Evolutionary conservation across 2,797 vertebrate species (phyloP).

Genomic region (Eupleurogrammus muticus): DNA sequence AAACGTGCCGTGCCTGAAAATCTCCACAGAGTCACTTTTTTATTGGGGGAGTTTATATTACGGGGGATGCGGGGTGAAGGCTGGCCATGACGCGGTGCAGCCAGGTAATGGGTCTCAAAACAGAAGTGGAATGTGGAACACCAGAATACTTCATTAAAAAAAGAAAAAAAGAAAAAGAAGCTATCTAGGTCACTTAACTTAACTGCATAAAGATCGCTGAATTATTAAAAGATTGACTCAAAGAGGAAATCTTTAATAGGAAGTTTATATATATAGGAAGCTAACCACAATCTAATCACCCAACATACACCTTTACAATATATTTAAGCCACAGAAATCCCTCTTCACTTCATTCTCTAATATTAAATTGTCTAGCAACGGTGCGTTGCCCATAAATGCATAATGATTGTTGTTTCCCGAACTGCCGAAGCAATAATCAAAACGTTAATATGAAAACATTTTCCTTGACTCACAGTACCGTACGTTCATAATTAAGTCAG

Average conservation of each 20-base stretch:
- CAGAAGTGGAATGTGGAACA: conserved; percentile 61
- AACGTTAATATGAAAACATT: conserved; percentile 33
- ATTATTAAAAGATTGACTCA: conserved; percentile 80
- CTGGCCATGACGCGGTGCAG: conserved; percentile 45
- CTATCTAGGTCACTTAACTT: conserved; percentile 81
- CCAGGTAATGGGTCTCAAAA: conserved; percentile 63
- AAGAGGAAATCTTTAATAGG: conserved; percentile 53
- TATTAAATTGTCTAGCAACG: conserved; percentile 16
- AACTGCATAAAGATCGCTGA: conserved; percentile 80
- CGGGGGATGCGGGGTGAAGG: conserved; percentile 30
- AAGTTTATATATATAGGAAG: conserved; percentile 52
- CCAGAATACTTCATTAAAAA: conserved; percentile 72
- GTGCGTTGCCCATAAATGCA: conserved; percentile 14
- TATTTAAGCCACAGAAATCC: conserved; percentile 6
- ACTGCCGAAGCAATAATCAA: conserved; percentile 20
- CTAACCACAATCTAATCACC: conserved; percentile 9
- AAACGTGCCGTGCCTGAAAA: conserved; percentile 36
- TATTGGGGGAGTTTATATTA: conserved; percentile 49
- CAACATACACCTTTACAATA: conserved; percentile 25
- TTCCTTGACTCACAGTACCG: conserved; percentile 35
- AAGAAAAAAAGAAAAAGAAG: conserved; percentile 37
- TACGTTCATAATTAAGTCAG: conserved; percentile 71
- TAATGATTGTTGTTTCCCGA: conserved; percentile 23
- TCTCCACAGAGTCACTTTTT: conserved; percentile 51
- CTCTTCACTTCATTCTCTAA: conserved; percentile 8